Evolutionary conservation across 1,140 invertebrate genomes (phyloP).

Genomic region (Tyrophagus putrescentiae): DNA sequence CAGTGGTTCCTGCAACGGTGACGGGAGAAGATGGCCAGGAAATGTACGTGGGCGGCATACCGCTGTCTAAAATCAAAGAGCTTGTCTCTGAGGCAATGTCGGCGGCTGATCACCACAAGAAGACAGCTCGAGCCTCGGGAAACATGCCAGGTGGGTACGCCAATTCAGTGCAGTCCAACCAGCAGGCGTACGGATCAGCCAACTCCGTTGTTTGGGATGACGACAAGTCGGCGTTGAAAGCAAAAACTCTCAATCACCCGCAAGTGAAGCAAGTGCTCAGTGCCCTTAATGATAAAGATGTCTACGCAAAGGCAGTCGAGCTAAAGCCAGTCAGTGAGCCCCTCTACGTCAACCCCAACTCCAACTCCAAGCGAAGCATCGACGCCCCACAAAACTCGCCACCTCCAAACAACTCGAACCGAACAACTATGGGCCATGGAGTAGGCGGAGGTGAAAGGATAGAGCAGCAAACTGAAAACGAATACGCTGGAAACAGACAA

Average conservation of each 20-base stretch:
- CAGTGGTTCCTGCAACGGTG: background rate
- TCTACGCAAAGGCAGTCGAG: too few relatives aligned
- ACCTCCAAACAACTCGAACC: background rate
- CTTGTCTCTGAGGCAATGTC: conserved; percentile 10
- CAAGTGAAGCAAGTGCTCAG: too few relatives aligned
- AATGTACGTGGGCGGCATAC: conserved; percentile 12
- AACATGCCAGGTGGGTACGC: background rate
- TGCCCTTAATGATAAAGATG: too few relatives aligned
- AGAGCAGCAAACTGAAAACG: background rate
- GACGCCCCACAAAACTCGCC: background rate
- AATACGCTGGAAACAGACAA: conserved; percentile 2
- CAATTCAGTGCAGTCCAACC: background rate
- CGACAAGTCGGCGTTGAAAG: conserved; percentile 4
- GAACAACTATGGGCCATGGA: too few relatives aligned
- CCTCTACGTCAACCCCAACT: background rate
- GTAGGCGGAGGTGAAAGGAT: background rate
- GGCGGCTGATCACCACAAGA: conserved; percentile 5
- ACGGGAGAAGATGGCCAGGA: background rate
- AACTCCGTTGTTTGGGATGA: conserved; percentile 16
- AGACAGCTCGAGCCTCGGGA: background rate
- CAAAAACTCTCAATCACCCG: conserved; percentile 3
- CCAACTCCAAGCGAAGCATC: background rate
- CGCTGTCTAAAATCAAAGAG: conserved; percentile 13
- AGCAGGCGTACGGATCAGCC: background rate
- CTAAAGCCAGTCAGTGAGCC: too few relatives aligned